Percentiles rank a stretch among this genome's conserved stretches.
Evolutionary conservation across 2,113 vertebrate genomes (phyloP).

Genomic region (Oreochromis tanganicae): DNA sequence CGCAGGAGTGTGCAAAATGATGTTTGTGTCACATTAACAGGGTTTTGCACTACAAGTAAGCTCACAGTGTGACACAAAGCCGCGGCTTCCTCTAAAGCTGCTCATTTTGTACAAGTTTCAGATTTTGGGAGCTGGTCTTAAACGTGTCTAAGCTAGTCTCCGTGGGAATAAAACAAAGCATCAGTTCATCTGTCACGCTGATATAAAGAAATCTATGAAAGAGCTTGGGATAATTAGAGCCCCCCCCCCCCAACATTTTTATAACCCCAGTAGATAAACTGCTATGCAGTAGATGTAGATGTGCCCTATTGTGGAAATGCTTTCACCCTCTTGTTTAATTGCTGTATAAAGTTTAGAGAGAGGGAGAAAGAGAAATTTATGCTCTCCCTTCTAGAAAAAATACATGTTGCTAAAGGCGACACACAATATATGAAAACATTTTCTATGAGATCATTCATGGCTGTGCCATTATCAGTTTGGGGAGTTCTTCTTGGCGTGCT

Average conservation of each 20-base stretch:
- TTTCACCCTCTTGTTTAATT: background rate
- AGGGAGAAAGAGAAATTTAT: background rate
- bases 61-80: background rate
- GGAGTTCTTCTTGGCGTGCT: background rate
- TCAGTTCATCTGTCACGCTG: background rate
- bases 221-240: background rate
- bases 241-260: background rate
- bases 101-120: background rate
- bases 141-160: background rate
- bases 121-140: background rate
- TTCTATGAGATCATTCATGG: background rate
- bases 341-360: background rate
- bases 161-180: background rate
- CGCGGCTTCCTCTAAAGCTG: background rate
- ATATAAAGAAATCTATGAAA: background rate
- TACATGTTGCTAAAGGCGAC: background rate
- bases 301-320: background rate
- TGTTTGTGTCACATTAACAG: background rate
- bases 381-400: background rate
- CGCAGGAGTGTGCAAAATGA: background rate
- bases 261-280: background rate
- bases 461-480: background rate
- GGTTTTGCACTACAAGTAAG: background rate
- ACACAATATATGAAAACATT: background rate
- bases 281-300: background rate